phyloP scores from a whole-genome alignment of 2,888 invertebrate genomes.

The Pheosia tremula region DNA sequence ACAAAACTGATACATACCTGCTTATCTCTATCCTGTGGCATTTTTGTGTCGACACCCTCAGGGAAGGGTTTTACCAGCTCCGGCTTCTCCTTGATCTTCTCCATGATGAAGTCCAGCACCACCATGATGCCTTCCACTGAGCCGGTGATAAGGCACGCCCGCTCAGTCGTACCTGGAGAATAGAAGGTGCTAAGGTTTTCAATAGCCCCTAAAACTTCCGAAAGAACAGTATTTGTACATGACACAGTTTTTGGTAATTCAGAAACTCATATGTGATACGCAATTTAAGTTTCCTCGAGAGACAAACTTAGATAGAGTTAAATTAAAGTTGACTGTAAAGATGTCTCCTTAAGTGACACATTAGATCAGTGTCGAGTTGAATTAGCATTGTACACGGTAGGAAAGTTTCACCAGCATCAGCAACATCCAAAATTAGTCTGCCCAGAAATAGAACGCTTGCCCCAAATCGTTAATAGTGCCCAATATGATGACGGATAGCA shows the following conservation, averaged over 20 bases:
- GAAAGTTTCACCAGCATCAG: background rate
- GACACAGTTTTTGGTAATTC: background rate
- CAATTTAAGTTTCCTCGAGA: background rate
- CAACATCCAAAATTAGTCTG: constrained; percentile 18
- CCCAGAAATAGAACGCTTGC: constrained; percentile 34
- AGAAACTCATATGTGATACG: background rate
- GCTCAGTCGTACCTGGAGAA: constrained; percentile 93
- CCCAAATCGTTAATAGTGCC: constrained; percentile 35
- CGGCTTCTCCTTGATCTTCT: constrained; percentile 97
- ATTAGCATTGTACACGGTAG: background rate
- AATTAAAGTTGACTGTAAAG: no score
- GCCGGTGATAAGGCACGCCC: constrained; percentile 97
- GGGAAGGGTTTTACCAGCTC: constrained; percentile 93
- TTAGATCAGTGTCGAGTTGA: no score
- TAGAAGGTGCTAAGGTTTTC: background rate
- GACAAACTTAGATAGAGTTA: background rate
- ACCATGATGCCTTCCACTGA: constrained; percentile 95
- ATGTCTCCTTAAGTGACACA: no score
- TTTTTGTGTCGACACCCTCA: constrained; percentile 92
- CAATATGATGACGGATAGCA: constrained; percentile 37
- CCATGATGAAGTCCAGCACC: constrained; percentile 97
- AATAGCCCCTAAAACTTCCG: no score
- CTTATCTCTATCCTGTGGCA: constrained; percentile 94
- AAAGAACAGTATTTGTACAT: background rate
- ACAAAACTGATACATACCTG: constrained; percentile 78